Evolutionary conservation across 1,140 invertebrate species (phyloP), one percentile per base, ranked within the genome.

Genomic region (Lordiphosa mommai): DNA sequence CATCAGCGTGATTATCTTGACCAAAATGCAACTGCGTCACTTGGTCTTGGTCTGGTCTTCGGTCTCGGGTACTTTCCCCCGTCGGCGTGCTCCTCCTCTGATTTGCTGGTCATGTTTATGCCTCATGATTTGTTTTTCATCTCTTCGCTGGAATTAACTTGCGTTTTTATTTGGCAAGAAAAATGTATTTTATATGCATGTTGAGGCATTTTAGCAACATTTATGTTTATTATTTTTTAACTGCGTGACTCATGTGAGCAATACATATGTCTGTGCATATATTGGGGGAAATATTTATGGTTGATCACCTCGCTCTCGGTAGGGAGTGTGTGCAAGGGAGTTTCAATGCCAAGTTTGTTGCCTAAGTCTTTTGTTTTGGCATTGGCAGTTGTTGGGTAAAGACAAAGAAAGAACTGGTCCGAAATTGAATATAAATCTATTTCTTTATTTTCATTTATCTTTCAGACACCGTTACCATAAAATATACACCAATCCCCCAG

Each of bases 21-120:
- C 74, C 74, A 74, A 80, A 6, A 66, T 74, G 70, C 76, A 80
- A 74, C 74, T 73, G 61, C 74, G 74, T 80, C 76, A 80, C 57
- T 74, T 33, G 48, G 46, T 50, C 41, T 49, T 56, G 64, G 43
- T 36, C 27, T 43, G 14, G 23, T 7, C 23, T 27, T 6, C 23
- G 23, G 23, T 27, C 13, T 12, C 9, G 50, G 29, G 13, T 51
- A 51, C 59, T 71, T 64, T 49, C 36, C 50, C 44, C 56, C 36
- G 55, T 38, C 56, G 33, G 36, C 29, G 8, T 6, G 10, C 47
- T 37, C 12, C 14, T 29, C 44, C 48, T 20, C 38, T 57, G 52
- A 47, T 50, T 37, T 58, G 67, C 51, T 57, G 48, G 33, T 63
- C 74, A 80, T 61, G 70, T 66, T 72, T 57, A 73, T 73, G 52